phyloP scores from a whole-genome alignment of 2,113 vertebrate species.

The Takifugu flavidus region DNA sequence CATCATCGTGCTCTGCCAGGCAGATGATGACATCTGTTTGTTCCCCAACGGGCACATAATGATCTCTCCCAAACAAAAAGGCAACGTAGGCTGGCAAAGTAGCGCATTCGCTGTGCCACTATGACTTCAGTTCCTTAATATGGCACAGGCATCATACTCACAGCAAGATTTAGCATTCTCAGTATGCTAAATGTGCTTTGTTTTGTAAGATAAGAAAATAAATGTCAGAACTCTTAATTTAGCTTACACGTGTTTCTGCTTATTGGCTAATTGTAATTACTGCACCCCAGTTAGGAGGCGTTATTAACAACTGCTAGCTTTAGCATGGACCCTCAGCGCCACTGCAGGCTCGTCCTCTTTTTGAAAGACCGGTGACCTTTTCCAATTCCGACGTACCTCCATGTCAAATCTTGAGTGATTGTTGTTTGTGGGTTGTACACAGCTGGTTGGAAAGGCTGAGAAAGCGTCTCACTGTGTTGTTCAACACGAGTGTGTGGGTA shows the following conservation, averaged over 20 bases:
- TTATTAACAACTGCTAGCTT: too few relatives aligned
- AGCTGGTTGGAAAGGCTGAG: conserved; percentile 32
- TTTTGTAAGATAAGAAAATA: too few relatives aligned
- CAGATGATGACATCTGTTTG: conserved; percentile 67
- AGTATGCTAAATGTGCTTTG: too few relatives aligned
- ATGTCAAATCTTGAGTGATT: conserved; percentile 55
- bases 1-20: conserved; percentile 61
- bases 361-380: conserved; percentile 64
- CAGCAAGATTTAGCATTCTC: too few relatives aligned
- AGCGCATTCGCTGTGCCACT: conserved; percentile 40
- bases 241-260: too few relatives aligned
- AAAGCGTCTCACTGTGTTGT: conserved; percentile 45
- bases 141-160: too few relatives aligned
- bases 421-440: conserved; percentile 30
- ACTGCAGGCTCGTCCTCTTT: conserved; percentile 48
- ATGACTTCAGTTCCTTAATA: conserved; percentile 8
- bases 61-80: conserved; percentile 61
- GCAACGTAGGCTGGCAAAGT: conserved; percentile 56
- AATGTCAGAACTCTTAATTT: too few relatives aligned
- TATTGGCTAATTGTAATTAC: too few relatives aligned
- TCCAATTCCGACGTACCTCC: conserved; percentile 49
- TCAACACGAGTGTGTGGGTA: conserved; percentile 38
- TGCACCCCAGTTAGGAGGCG: too few relatives aligned
- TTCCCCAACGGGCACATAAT: conserved; percentile 58
- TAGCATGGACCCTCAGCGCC: too few relatives aligned